These are phyloP conservation scores for Drosophila helvetica DNA, from an alignment of 2,888 invertebrate genomes.

Conservation along the genomic window DNA sequence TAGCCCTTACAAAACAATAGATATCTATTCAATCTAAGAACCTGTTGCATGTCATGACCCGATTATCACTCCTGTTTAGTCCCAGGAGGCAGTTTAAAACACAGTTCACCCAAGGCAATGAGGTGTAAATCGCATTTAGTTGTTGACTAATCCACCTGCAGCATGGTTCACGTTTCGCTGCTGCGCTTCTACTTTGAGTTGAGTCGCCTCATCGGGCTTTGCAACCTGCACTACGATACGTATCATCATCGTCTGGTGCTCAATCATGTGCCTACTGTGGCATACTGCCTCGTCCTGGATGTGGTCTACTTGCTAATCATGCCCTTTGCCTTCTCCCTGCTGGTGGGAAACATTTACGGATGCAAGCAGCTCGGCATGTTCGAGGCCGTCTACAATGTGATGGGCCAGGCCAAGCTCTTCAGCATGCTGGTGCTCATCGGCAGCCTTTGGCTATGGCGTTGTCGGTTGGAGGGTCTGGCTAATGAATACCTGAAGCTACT, in stretches of 20 bases:
- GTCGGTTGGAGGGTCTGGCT: constrained; percentile 11
- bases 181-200: constrained; percentile 29
- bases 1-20: neutral
- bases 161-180: constrained; percentile 9
- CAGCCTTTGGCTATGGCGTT: constrained; percentile 42
- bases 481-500: constrained; percentile 41
- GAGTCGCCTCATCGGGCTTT: constrained; percentile 50
- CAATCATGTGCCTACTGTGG: constrained; percentile 40
- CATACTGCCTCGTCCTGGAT: constrained; percentile 46
- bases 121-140: neutral
- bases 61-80: neutral
- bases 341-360: constrained; percentile 26
- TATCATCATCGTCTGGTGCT: constrained; percentile 16
- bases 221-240: constrained; percentile 52
- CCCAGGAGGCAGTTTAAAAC: neutral
- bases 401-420: constrained; percentile 23
- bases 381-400: constrained; percentile 41
- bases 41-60: constrained; percentile 20
- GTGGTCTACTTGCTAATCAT: constrained; percentile 30
- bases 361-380: constrained; percentile 51
- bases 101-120: neutral
- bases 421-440: constrained; percentile 26
- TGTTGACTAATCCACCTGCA: neutral
- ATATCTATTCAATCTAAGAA: neutral
- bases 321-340: constrained; percentile 27